Evolutionary conservation across 2,888 invertebrate species (phyloP), one percentile per base, ranked within the genome.

Genomic region (Galeopsomyia nigrocyanea): DNA sequence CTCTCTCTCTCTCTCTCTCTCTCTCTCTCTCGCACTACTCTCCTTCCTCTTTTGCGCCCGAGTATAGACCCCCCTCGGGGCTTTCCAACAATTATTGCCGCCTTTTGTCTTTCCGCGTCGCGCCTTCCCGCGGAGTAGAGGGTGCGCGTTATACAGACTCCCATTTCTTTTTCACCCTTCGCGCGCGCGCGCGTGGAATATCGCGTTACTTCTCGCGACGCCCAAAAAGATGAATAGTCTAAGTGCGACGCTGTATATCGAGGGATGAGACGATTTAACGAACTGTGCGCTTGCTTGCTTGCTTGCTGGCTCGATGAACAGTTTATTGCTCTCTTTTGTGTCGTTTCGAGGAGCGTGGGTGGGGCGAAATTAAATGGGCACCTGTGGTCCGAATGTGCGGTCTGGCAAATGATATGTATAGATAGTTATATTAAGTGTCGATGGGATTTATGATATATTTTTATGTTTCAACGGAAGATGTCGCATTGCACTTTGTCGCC

Each of bases 81-180:
- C 71, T 74, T 70, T 22, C 47, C 73, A 66, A 70, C 69, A 75
- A 78, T 77, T 76, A 75, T 77, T 73, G 74, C 71, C 26, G 72
- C 75, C 76, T 76, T 77, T 75, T 73, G 76, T 77, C 71, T 75
- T 72, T 53, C 53, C 51, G 17, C 60, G 57, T 63, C 57, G 64
- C 75, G 51, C 56, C 58, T 56, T 60, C 17, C 49, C 17, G 17
- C 31, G 26, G 60, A 51, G 61, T 47, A 17, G 62, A 70, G 69
- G 62, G 57, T 60, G 55, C 60, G 46, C 61, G 63, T 49, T 26
- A 26, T 19, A 26, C 46, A 51, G 67, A 68, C 73, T 73, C 68
- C 73, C 66, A 73, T 75, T 75, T 71, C 71, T 73, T 75, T 74
- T 68, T 68, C 58, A 68, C 75, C 58, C 65, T 58, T 13, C 26